Percentiles rank a stretch among this genome's conserved stretches.
These are phyloP conservation scores for Artemisiospiza belli DNA, from an alignment of 2,113 vertebrate genomes.

Conservation along the genomic window DNA sequence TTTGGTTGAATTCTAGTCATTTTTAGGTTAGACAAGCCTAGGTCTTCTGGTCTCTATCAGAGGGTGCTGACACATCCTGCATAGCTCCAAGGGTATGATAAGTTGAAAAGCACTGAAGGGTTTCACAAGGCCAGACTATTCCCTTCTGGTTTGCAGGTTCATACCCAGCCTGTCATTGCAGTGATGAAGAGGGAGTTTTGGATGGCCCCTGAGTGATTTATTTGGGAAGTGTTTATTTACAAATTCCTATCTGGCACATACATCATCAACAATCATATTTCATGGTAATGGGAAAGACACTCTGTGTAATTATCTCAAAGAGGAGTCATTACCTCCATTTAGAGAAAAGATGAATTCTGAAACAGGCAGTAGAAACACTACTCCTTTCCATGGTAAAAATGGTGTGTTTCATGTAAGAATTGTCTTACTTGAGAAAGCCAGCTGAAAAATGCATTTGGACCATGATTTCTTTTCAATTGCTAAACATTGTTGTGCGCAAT, in stretches of 20 bases:
- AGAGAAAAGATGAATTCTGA: not conserved
- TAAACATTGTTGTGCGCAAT: not conserved
- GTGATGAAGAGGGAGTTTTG: not conserved
- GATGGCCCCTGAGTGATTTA: not conserved
- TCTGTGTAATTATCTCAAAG: not conserved
- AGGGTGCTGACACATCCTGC: not conserved
- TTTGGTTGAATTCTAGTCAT: not conserved
- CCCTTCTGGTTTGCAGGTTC: not conserved
- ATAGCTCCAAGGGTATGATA: not conserved
- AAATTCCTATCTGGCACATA: not conserved
- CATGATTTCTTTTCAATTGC: not conserved
- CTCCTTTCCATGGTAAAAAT: not conserved
- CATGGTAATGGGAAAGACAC: not conserved
- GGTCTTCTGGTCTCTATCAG: not conserved
- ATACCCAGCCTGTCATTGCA: not conserved
- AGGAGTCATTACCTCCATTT: not conserved
- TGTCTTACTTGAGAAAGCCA: not conserved
- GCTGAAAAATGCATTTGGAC: not conserved
- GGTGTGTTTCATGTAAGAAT: not conserved
- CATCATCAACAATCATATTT: not conserved
- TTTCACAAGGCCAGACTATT: not conserved
- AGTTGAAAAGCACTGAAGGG: not conserved
- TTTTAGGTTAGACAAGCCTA: not conserved
- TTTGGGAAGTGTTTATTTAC: conserved; percentile 24
- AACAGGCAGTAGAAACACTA: not conserved